Conservation (phyloP, 2,888 invertebrate species). For the Dryobotodes eremita region DNA sequence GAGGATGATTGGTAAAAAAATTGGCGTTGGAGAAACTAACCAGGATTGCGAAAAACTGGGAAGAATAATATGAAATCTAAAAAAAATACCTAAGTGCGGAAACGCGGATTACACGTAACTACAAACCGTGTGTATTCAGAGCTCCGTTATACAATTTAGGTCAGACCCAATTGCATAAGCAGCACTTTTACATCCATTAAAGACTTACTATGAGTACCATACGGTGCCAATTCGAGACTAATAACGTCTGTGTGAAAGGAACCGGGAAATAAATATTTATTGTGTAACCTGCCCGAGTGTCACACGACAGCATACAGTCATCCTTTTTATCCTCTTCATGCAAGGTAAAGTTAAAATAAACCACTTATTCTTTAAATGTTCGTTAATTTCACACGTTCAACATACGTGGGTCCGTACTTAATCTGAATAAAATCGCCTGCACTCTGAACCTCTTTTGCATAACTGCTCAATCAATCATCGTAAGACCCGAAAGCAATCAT, state of each 20-base stretch:
- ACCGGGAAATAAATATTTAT: conserved; percentile 47
- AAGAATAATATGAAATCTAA: background rate
- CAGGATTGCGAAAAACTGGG: background rate
- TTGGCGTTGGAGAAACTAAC: no score
- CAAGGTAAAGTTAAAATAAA: conserved; percentile 1
- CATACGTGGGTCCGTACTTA: conserved; percentile 24
- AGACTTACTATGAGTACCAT: conserved; percentile 38
- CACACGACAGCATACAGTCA: background rate
- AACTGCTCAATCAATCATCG: conserved; percentile 60
- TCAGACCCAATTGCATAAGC: conserved; percentile 50
- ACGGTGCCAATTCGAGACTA: conserved; percentile 44
- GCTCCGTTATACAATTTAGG: conserved; percentile 54
- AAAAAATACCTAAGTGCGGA: conserved; percentile 4
- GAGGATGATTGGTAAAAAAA: background rate
- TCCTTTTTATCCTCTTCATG: conserved; percentile 3
- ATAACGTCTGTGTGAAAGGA: conserved; percentile 53
- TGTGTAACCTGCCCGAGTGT: conserved; percentile 17
- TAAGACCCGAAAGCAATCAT: conserved; percentile 58
- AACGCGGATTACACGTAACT: conserved; percentile 32
- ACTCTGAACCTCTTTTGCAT: conserved; percentile 65
- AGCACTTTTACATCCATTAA: conserved; percentile 57
- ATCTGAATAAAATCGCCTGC: conserved; percentile 49
- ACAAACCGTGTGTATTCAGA: conserved; percentile 13
- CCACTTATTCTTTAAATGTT: background rate
- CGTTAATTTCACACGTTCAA: conserved; percentile 19